Conservation (phyloP, 2,888 invertebrate species). For the Empis stercorea region DNA sequence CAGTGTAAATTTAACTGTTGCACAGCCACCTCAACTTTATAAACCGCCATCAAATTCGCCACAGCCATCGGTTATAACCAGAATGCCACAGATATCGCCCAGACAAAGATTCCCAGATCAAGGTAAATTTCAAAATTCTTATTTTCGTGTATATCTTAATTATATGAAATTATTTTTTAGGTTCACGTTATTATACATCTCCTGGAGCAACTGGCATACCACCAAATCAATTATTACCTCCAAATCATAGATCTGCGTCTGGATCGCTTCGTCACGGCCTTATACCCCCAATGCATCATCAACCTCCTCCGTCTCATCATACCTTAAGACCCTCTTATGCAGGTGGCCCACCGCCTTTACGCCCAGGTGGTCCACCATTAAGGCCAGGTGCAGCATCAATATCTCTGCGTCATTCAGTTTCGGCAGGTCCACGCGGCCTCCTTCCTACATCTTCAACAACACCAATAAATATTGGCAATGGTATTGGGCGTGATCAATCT, state of each 20-base stretch:
- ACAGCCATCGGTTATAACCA: slow-evolving; percentile 46
- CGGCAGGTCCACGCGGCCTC: neutral
- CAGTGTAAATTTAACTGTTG: slow-evolving; percentile 28
- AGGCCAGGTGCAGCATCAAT: too few species aligned
- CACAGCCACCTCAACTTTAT: slow-evolving; percentile 40
- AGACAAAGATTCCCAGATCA: slow-evolving; percentile 16
- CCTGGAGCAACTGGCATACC: neutral
- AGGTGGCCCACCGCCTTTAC: slow-evolving; percentile 28
- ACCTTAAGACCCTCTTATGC: slow-evolving; percentile 27
- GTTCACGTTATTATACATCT: slow-evolving; percentile 9
- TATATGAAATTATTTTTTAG: slow-evolving; percentile 2
- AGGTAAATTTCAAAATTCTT: slow-evolving; percentile 20
- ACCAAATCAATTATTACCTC: slow-evolving; percentile 11
- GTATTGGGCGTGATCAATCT: too few species aligned
- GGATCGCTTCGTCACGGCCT: slow-evolving; percentile 12
- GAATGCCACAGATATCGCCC: slow-evolving; percentile 41
- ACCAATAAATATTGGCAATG: neutral
- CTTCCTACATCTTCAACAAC: slow-evolving; percentile 8
- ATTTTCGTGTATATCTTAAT: too few species aligned
- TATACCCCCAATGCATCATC: slow-evolving; percentile 1
- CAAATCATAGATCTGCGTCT: slow-evolving; percentile 15
- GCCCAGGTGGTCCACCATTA: slow-evolving; percentile 1
- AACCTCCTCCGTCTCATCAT: slow-evolving; percentile 15
- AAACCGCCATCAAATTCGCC: slow-evolving; percentile 31
- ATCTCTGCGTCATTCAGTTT: too few species aligned